phyloP scores from a whole-genome alignment of 1,140 invertebrate genomes.

The Lanistes nyassanus region DNA sequence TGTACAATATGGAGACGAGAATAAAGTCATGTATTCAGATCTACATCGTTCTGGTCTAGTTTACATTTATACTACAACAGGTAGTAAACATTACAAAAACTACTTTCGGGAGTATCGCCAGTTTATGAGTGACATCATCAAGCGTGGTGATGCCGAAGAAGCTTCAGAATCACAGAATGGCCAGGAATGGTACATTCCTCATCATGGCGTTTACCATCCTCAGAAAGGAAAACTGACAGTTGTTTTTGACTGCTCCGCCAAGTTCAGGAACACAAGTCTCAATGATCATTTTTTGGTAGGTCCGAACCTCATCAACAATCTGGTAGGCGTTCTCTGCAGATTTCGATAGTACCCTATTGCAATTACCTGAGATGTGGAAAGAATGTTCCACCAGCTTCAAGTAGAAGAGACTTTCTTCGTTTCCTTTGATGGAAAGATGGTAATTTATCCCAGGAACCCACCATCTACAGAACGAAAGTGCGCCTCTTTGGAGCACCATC shows the following conservation, averaged over 20 bases:
- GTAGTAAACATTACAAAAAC: too few relatives aligned
- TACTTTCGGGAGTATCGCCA: too few relatives aligned
- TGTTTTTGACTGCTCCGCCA: conserved; percentile 33
- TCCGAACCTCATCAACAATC: conserved; percentile 45
- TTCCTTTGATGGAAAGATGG: conserved; percentile 37
- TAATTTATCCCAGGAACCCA: conserved; percentile 13
- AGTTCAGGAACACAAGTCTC: conserved; percentile 32
- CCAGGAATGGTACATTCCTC: conserved; percentile 37
- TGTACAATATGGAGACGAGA: too few relatives aligned
- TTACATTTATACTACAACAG: too few relatives aligned
- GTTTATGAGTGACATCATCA: not conserved
- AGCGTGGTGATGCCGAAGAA: not conserved
- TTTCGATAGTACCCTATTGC: conserved; percentile 37
- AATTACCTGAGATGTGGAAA: conserved; percentile 45
- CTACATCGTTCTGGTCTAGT: too few relatives aligned
- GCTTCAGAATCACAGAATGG: not conserved
- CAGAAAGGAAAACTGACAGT: conserved; percentile 38
- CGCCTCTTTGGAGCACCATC: conserved; percentile 42
- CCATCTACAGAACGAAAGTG: conserved; percentile 35
- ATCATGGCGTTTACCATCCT: conserved; percentile 29
- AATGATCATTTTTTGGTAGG: conserved; percentile 47
- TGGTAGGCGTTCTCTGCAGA: conserved; percentile 38
- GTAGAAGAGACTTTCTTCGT: conserved; percentile 23
- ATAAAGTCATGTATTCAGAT: too few relatives aligned
- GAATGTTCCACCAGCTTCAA: conserved; percentile 39